Base-by-base conservation (phyloP, 1,140 invertebrate species). In the Sogatella furcifera region DNA sequence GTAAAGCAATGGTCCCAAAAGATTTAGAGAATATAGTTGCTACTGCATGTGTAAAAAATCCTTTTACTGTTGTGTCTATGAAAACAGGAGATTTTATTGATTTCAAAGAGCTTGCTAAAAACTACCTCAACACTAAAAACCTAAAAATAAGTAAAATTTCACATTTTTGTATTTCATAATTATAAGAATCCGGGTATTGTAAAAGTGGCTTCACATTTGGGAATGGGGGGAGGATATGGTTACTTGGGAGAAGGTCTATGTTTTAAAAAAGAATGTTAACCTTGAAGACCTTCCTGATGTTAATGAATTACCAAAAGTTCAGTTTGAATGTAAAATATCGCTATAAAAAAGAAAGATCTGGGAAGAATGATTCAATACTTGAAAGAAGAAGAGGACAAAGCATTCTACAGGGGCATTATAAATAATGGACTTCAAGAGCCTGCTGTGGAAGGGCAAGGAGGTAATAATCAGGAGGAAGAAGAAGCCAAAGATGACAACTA, bases 31-130 rank as follows among this genome's bases (percentile, higher is more conserved):
- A 44, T 58, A 28, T 58, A 21, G 56, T 58, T 58, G 56, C 42
- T 22, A 21, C 56, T 58, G 56, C 42, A 21, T 58, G 56, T 58
- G 38, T 28, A 21, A 58, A 58, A 46, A 58, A 58, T 21, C 38
- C 56, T 21, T 44, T 44, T 46, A 44, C 5, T 8, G 38, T 44
- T 58, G 56, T 58, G n/a, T 42, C 55, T n/a, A 58, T 58, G 56
- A 43, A 58, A 58, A 44, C 38, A 22, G 56, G 15, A 28, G 56
- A 58, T 58, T 58, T 58, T 46, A 58, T 58, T 46, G 56, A 58
- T 21, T 58, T 58, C 56, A 58, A 58, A 58, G 56, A 58, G 56
- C 56, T 58, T 58, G 56, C 56, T 58, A 58, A 58, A 24, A 58
- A 58, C 13, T 58, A 58, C 42, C 56, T 58, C 42, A 58, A 58